These are phyloP conservation scores for Crocuta crocuta DNA, from an alignment of 2,113 vertebrate species.

Conservation along the genomic window DNA sequence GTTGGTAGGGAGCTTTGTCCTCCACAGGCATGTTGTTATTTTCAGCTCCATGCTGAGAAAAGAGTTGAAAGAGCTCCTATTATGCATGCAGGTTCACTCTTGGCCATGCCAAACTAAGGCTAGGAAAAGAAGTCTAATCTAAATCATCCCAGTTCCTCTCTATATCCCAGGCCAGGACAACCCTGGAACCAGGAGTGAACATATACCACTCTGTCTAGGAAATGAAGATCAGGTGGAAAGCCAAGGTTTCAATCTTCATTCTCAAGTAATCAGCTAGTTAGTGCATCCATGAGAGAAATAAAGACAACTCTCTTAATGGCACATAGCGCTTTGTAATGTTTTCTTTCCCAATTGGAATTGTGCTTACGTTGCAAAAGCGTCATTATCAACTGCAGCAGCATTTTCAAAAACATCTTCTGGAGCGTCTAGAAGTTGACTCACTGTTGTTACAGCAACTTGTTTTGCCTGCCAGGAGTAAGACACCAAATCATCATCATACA, in stretches of 20 bases:
- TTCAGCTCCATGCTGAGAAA: not conserved
- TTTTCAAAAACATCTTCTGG: constrained; percentile 55
- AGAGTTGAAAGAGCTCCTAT: not conserved
- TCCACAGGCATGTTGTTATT: not conserved
- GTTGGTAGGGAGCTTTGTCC: not conserved
- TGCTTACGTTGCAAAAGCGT: constrained; percentile 73
- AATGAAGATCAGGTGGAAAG: not conserved
- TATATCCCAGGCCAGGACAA: not conserved
- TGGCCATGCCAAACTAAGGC: not conserved
- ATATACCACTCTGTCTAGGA: not conserved
- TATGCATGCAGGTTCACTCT: not conserved
- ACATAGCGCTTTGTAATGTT: not conserved
- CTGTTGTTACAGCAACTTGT: constrained; percentile 69
- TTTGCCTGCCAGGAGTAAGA: constrained; percentile 68
- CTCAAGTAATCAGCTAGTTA: not conserved
- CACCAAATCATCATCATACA: not conserved
- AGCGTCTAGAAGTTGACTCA: constrained; percentile 81
- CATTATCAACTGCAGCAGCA: not conserved
- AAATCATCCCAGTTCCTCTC: not conserved
- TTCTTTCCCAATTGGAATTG: constrained; percentile 43
- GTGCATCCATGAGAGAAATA: not conserved
- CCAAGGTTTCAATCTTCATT: not conserved
- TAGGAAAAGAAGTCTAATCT: not conserved
- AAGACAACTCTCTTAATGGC: not conserved
- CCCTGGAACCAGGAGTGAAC: not conserved